Conservation (phyloP, 2,888 invertebrate species). For the Smittia aterrima region DNA sequence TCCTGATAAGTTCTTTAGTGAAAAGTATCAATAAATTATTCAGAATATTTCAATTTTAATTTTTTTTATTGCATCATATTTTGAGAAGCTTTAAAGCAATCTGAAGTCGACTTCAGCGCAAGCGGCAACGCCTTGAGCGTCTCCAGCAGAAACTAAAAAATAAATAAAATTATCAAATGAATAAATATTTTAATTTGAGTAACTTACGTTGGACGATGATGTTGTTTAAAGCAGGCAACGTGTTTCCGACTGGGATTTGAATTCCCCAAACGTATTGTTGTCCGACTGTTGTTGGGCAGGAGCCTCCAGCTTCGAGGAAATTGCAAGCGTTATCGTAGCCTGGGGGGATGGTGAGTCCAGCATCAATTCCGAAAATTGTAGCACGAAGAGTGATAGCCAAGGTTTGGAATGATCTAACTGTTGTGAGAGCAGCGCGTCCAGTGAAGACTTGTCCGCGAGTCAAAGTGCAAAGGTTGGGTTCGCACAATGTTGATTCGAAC, state of each 20-base stretch:
- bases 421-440: neutral
- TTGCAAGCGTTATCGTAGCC: neutral
- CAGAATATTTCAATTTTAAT: too few species aligned
- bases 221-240: neutral
- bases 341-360: neutral
- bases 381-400: neutral
- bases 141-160: too few species aligned
- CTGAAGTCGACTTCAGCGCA: too few species aligned
- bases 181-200: too few species aligned
- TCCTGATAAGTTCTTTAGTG: too few species aligned
- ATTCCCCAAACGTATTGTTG: neutral
- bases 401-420: neutral
- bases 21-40: too few species aligned
- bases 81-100: too few species aligned
- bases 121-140: too few species aligned
- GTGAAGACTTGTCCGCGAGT: neutral
- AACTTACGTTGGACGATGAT: neutral
- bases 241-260: neutral
- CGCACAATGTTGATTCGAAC: neutral
- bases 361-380: neutral
- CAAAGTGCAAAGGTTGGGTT: neutral
- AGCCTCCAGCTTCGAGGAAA: neutral
- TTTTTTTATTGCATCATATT: too few species aligned
- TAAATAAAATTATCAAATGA: too few species aligned
- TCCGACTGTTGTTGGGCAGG: neutral